Evolutionary conservation across 2,113 vertebrate genomes (phyloP), one percentile per base, ranked within the genome.

Genomic region (Semicossyphus pulcher): DNA sequence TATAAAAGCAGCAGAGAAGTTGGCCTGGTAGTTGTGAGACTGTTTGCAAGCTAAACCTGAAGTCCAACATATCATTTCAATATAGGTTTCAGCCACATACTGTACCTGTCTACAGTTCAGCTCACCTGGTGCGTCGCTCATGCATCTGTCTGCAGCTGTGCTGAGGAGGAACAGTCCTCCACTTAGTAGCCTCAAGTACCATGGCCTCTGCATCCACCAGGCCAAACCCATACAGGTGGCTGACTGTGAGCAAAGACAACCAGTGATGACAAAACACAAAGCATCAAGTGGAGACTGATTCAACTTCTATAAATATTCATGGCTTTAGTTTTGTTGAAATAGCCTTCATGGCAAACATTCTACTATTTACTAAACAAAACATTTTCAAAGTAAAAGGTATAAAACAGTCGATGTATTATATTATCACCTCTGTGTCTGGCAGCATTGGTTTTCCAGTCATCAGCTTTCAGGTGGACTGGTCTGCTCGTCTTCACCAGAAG

Each of bases 221-320:
- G 21, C 97, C 97, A n/a, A 97, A 98, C 39, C 97, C 97, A 81
- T 97, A 98, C 52, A 98, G 91, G 91, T 97, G 96, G 92, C 97
- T 98, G 91, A 98, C 97, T 97, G 91, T 63, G 93, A 90, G 89
- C 75, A 93, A 52, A 94, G 84, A 93, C 85, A 93, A n/a, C n/a
- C 78, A 94, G 32, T 49, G 2, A 71, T 52, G 48, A 25, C 6
- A 21, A 47, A 36, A 32, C 10, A 41, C 18, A 3, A 37, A 51
- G 32, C 32, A 45, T n/a, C 1, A n/a, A 44, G 0, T 28, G 10
- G 26, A 14, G 16, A 20, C 1, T 28, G n/a, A 45, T 37, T 4
- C 2, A 25, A 9, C 31, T 21, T 59, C 10, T 29, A 31, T 29
- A 12, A 58, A 16, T 5, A 48, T 21, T 18, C 44, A 2, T 28